phyloP scores from a whole-genome alignment of 2,113 vertebrate species.

The Camelus dromedarius region DNA sequence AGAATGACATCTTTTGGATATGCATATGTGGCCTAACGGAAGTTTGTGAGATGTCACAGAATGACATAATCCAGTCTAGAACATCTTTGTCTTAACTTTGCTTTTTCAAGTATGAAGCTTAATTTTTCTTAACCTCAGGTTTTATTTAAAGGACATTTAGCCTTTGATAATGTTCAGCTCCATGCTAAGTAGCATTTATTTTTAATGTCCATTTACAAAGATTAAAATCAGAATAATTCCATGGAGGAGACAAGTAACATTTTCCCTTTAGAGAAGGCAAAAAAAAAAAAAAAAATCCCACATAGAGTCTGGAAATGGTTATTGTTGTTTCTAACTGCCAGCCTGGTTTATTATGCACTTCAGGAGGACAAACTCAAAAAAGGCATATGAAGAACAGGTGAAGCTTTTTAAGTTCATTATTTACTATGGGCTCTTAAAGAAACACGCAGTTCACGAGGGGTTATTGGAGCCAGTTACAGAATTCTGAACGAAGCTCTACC shows the following conservation, averaged over 20 bases:
- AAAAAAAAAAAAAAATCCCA: not conserved
- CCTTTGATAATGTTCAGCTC: not conserved
- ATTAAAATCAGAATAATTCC: constrained; percentile 25
- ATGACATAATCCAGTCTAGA: constrained; percentile 10
- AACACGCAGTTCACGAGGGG: constrained; percentile 70
- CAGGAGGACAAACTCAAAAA: constrained; percentile 26
- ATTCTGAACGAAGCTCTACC: constrained; percentile 77
- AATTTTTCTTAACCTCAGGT: constrained; percentile 26
- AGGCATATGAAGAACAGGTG: constrained; percentile 42
- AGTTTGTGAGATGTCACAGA: not conserved
- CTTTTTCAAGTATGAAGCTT: not conserved
- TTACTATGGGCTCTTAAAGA: constrained; percentile 82
- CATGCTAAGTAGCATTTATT: constrained; percentile 1
- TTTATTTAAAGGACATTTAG: constrained; percentile 35
- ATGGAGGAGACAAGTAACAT: constrained; percentile 51
- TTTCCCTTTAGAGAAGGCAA: not conserved
- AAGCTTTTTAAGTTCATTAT: constrained; percentile 77
- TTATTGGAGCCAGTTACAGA: constrained; percentile 81
- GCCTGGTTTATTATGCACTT: constrained; percentile 30
- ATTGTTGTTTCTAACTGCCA: constrained; percentile 49
- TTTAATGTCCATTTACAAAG: not conserved
- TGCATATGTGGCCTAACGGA: not conserved
- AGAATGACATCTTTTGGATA: constrained; percentile 31
- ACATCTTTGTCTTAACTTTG: constrained; percentile 17
- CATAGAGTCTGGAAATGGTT: not conserved